A percentile compares a stretch with the other conserved stretches of the same genome.
Evolutionary conservation across 1,140 invertebrate genomes (phyloP).

Genomic region (Himalopsyche phryganea): DNA sequence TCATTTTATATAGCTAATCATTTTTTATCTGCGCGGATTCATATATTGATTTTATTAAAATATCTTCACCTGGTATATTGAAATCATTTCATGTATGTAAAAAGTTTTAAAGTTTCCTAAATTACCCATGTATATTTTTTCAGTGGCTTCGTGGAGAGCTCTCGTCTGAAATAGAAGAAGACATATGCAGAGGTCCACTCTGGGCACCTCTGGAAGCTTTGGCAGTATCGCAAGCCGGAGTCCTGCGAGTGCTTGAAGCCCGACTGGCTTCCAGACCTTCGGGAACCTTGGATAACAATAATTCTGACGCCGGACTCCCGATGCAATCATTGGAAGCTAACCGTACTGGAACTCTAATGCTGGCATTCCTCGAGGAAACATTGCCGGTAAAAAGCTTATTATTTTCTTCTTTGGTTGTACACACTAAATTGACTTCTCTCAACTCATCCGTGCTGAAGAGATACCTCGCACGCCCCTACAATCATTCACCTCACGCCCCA

Average conservation of each 20-base stretch:
- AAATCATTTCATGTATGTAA: no score
- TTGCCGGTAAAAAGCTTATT: slow-evolving; percentile 57
- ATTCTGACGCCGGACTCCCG: slow-evolving; percentile 44
- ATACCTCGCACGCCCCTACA: no score
- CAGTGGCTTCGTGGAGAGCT: slow-evolving; percentile 72
- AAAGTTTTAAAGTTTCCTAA: no score
- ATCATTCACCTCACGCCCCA: no score
- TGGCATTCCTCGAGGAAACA: slow-evolving; percentile 56
- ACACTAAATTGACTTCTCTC: no score
- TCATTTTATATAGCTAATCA: no score
- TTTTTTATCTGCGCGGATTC: no score
- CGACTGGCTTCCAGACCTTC: slow-evolving; percentile 62
- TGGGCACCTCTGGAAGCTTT: slow-evolving; percentile 63
- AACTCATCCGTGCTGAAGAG: no score
- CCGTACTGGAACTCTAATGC: slow-evolving; percentile 66
- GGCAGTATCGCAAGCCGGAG: slow-evolving; percentile 61
- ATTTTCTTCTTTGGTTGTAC: no score
- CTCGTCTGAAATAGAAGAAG: slow-evolving; percentile 55
- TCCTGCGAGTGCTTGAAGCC: slow-evolving; percentile 67
- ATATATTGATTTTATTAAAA: no score
- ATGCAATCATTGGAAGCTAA: slow-evolving; percentile 41
- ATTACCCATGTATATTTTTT: no score
- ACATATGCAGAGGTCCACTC: slow-evolving; percentile 51
- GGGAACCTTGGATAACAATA: slow-evolving; percentile 44
- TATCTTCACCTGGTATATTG: no score